Conservation (phyloP, 2,797 vertebrate genomes). For the Helarctos malayanus region DNA sequence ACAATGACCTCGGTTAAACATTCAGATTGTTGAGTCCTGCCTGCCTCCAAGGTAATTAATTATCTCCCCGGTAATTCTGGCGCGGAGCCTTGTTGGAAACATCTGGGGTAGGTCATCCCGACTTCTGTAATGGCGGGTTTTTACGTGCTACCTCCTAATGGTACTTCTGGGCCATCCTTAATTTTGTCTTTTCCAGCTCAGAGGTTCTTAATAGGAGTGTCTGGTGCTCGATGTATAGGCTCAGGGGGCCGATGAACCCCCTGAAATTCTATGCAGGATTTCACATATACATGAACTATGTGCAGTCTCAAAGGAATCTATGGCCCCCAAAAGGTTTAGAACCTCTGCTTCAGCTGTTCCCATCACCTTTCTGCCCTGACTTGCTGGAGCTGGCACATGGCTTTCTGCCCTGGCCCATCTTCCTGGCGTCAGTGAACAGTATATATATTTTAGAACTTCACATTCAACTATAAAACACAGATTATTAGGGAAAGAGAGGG, state of each 20-base stretch:
- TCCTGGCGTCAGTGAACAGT: neutral
- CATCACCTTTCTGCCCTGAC: neutral
- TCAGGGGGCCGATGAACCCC: neutral
- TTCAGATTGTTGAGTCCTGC: neutral
- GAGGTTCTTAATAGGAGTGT: conserved; percentile 54
- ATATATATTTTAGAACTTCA: conserved; percentile 5
- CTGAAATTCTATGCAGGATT: neutral
- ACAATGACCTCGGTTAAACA: conserved; percentile 7
- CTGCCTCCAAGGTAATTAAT: neutral
- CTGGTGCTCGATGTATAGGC: neutral
- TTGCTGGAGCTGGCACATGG: fast-evolving
- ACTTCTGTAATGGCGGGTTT: neutral
- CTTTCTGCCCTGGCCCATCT: neutral
- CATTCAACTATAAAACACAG: neutral
- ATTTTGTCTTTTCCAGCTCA: neutral
- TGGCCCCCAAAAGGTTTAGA: neutral
- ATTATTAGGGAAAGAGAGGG: neutral
- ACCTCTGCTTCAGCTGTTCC: neutral
- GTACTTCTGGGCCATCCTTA: neutral
- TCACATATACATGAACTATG: neutral
- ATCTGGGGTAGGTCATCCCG: neutral
- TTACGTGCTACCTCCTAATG: neutral
- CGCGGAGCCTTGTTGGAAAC: neutral
- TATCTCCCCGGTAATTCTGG: neutral
- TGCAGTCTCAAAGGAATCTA: neutral